phyloP scores from a whole-genome alignment of 2,888 invertebrate species.

The Caenorhabditis parvicauda region DNA sequence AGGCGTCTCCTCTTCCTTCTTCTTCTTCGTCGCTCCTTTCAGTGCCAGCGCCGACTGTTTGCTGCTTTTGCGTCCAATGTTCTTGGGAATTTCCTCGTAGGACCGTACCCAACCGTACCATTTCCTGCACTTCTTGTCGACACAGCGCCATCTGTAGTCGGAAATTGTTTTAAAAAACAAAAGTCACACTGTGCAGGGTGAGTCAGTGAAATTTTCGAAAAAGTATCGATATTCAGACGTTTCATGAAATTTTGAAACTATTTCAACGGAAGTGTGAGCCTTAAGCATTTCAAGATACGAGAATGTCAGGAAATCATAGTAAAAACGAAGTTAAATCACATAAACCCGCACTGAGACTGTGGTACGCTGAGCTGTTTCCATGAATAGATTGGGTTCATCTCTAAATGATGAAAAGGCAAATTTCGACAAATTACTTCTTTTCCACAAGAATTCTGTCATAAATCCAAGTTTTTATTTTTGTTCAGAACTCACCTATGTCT shows the following conservation, averaged over 20 bases:
- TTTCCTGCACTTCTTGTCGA: slow-evolving; percentile 60
- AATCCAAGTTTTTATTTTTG: background rate
- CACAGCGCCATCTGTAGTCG: slow-evolving; percentile 54
- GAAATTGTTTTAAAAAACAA: too few relatives aligned
- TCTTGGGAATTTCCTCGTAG: slow-evolving; percentile 55
- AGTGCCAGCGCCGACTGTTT: background rate
- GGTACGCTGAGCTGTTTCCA: too few relatives aligned
- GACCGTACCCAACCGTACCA: slow-evolving; percentile 61
- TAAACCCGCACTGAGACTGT: too few relatives aligned
- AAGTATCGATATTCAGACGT: too few relatives aligned
- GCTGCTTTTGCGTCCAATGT: slow-evolving; percentile 46
- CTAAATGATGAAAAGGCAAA: background rate
- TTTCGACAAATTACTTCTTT: background rate
- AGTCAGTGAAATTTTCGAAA: too few relatives aligned
- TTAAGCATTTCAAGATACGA: too few relatives aligned
- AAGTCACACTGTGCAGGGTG: too few relatives aligned
- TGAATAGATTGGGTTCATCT: too few relatives aligned
- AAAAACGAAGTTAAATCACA: too few relatives aligned
- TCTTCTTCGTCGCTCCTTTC: background rate
- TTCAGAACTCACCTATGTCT: slow-evolving; percentile 23
- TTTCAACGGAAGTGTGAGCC: too few relatives aligned
- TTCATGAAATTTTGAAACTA: too few relatives aligned
- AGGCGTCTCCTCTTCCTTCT: slow-evolving; percentile 3
- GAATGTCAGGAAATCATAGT: too few relatives aligned
- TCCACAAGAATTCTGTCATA: background rate